Evolutionary conservation across 2,113 vertebrate species (phyloP).

Genomic region (Megaceryle maxima): DNA sequence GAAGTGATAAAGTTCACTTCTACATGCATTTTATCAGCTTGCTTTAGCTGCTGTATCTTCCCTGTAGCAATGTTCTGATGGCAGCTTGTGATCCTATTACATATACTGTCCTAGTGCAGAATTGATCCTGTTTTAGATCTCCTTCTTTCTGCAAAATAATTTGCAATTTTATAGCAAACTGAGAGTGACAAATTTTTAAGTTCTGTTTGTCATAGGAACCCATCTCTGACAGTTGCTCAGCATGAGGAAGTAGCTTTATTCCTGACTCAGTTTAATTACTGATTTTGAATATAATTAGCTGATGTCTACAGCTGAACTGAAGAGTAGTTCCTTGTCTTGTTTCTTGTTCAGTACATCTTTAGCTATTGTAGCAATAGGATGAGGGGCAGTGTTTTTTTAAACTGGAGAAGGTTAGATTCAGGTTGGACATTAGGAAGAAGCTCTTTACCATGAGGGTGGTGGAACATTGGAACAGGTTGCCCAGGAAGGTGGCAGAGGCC

Average conservation of each 20-base stretch:
- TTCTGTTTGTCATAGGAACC: background rate
- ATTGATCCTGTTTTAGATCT: background rate
- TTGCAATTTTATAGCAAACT: background rate
- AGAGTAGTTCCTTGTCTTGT: background rate
- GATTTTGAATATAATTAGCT: background rate
- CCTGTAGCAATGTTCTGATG: constrained; percentile 4
- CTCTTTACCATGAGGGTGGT: too few species aligned
- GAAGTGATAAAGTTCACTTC: background rate
- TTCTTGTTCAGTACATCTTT: background rate
- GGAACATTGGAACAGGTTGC: too few species aligned
- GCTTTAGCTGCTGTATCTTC: background rate
- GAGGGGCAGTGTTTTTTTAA: too few species aligned
- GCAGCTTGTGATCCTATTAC: background rate
- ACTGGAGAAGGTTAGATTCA: too few species aligned
- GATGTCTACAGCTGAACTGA: background rate
- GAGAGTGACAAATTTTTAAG: background rate
- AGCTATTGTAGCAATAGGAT: background rate
- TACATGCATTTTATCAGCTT: background rate
- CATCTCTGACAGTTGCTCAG: background rate
- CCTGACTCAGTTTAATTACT: background rate
- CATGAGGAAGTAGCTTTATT: background rate
- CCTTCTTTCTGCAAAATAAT: background rate
- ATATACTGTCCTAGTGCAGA: background rate
- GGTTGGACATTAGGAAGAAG: too few species aligned
- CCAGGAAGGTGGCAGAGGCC: too few species aligned